A percentile compares a stretch with the other conserved stretches of the same genome.
Conservation (phyloP, 2,888 invertebrate species). For the Cistogaster globosa region DNA sequence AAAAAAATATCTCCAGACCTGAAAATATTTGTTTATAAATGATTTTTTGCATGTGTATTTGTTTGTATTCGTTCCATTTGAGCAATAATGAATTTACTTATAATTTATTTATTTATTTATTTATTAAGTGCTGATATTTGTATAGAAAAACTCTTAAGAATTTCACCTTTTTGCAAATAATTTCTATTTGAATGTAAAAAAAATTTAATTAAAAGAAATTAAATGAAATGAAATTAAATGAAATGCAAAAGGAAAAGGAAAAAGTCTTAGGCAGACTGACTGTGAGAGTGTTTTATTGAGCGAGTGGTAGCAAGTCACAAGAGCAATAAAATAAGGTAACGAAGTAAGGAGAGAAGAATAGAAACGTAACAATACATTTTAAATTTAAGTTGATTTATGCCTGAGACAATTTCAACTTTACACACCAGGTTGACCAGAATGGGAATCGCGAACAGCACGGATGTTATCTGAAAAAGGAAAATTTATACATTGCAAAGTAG, state of each 20-base stretch:
- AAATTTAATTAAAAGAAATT: slow-evolving; percentile 42
- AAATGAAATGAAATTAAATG: slow-evolving; percentile 11
- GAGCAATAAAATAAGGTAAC: background rate
- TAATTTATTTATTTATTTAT: slow-evolving; percentile 39
- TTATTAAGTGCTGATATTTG: slow-evolving; percentile 41
- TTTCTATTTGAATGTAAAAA: slow-evolving; percentile 67
- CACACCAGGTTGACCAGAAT: slow-evolving; percentile 71
- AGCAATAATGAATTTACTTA: slow-evolving; percentile 25
- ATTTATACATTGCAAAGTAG: slow-evolving; percentile 66
- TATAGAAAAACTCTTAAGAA: slow-evolving; percentile 46
- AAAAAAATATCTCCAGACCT: slow-evolving; percentile 25
- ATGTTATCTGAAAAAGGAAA: slow-evolving; percentile 71
- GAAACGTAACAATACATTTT: slow-evolving; percentile 64
- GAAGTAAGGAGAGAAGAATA: background rate
- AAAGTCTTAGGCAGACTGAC: background rate
- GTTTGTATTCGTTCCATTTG: slow-evolving; percentile 18
- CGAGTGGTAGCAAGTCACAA: background rate
- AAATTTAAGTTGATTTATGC: slow-evolving; percentile 71
- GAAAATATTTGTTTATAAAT: background rate
- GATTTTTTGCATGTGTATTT: background rate
- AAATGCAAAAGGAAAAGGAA: slow-evolving; percentile 32
- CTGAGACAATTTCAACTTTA: slow-evolving; percentile 71
- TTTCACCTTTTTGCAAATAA: slow-evolving; percentile 67
- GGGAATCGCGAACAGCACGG: slow-evolving; percentile 71
- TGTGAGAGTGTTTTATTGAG: slow-evolving; percentile 31